These are phyloP conservation scores for Spatula versicolor DNA, from an alignment of 2,797 vertebrate genomes.

Conservation along the genomic window DNA sequence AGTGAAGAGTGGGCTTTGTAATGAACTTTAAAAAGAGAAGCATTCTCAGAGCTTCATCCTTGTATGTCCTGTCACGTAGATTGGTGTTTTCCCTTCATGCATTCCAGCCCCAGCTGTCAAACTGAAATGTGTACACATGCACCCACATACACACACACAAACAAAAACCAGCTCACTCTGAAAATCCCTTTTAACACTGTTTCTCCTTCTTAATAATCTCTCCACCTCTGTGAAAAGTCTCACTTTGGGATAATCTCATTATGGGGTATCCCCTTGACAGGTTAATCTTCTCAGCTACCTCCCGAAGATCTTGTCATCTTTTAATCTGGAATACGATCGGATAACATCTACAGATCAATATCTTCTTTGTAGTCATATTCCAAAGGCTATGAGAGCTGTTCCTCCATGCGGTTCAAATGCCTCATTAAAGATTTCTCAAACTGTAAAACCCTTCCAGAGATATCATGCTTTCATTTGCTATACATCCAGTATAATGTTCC, in stretches of 20 bases:
- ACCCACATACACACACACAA: not conserved
- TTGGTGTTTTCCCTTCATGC: not conserved
- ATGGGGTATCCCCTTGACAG: conserved; percentile 29
- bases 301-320: conserved; percentile 56
- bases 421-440: conserved; percentile 67
- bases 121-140: fast-evolving
- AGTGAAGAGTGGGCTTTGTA: conserved; percentile 18
- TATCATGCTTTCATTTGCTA: conserved; percentile 39
- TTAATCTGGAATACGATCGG: conserved; percentile 65
- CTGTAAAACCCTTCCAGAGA: conserved; percentile 64
- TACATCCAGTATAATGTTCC: conserved; percentile 27
- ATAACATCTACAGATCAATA: conserved; percentile 59
- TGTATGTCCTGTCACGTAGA: not conserved
- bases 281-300: conserved; percentile 52
- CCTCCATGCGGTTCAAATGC: conserved; percentile 48
- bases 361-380: conserved; percentile 56
- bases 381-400: conserved; percentile 40
- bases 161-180: not conserved
- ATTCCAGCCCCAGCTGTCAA: not conserved
- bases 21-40: conserved; percentile 1
- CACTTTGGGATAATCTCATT: conserved; percentile 49
- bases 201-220: conserved; percentile 27
- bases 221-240: conserved; percentile 8
- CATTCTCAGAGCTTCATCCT: not conserved
- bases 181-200: not conserved